phyloP scores from a whole-genome alignment of 2,113 vertebrate genomes.

The Eubucco bourcierii region DNA sequence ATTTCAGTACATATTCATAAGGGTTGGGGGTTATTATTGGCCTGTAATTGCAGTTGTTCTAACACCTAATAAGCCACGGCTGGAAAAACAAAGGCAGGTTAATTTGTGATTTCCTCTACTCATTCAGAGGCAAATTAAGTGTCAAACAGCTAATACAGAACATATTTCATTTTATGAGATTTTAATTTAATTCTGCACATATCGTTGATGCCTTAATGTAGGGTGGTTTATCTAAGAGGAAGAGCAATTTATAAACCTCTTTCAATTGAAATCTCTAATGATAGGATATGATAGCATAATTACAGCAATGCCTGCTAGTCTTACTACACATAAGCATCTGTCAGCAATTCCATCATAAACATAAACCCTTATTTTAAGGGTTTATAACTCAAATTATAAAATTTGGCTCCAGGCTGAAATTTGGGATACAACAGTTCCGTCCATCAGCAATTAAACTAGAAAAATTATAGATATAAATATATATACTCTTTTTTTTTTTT shows the following conservation, averaged over 20 bases:
- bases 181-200: slow-evolving; percentile 98
- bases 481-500: too few species aligned
- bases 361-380: slow-evolving; percentile 51
- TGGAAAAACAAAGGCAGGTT: slow-evolving; percentile 98
- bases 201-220: slow-evolving; percentile 86
- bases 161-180: slow-evolving; percentile 99
- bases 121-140: slow-evolving; percentile 99
- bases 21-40: slow-evolving; percentile 87
- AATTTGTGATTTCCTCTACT: slow-evolving; percentile 99
- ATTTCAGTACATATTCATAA: slow-evolving; percentile 85
- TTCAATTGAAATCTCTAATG: slow-evolving; percentile 93
- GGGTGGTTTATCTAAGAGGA: slow-evolving; percentile 85
- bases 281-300: slow-evolving; percentile 86
- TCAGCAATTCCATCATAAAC: slow-evolving; percentile 68
- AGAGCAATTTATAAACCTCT: slow-evolving; percentile 95
- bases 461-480: neutral
- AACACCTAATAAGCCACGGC: slow-evolving; percentile 89
- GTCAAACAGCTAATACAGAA: slow-evolving; percentile 99
- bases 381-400: slow-evolving; percentile 61
- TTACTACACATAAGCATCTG: slow-evolving; percentile 61
- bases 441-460: slow-evolving; percentile 48
- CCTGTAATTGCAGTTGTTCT: slow-evolving; percentile 93
- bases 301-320: slow-evolving; percentile 69
- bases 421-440: slow-evolving; percentile 37
- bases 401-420: slow-evolving; percentile 64